Conservation (phyloP, 2,797 vertebrate species). For the Graptemys geographica region DNA sequence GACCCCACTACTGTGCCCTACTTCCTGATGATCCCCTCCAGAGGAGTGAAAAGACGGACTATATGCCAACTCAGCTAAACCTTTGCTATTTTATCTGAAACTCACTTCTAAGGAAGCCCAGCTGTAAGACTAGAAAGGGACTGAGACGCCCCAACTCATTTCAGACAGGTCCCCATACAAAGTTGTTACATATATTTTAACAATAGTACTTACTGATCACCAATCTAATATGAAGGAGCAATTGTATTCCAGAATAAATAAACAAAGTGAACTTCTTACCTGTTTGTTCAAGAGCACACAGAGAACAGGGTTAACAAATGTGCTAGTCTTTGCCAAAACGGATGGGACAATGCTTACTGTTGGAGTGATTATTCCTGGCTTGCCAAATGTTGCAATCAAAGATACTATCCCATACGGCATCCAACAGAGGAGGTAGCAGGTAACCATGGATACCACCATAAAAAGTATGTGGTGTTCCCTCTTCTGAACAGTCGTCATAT, state of each 20-base stretch:
- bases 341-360: slow-evolving; percentile 30
- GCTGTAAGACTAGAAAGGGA: not conserved
- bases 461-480: not conserved
- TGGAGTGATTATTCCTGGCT: slow-evolving; percentile 24
- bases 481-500: slow-evolving; percentile 77
- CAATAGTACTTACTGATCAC: not conserved
- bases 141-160: not conserved
- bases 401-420: not conserved
- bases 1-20: not conserved
- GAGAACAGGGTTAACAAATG: slow-evolving; percentile 40
- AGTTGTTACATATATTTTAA: not conserved
- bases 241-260: not conserved
- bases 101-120: not conserved
- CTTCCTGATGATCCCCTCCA: no score
- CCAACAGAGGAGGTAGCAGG: not conserved
- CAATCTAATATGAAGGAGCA: not conserved
- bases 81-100: not conserved
- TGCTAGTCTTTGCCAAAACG: slow-evolving; percentile 44
- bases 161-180: not conserved
- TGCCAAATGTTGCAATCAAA: slow-evolving; percentile 18
- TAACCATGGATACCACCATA: slow-evolving; percentile 42
- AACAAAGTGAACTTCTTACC: not conserved
- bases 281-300: slow-evolving; percentile 54
- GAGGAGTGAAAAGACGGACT: not conserved
- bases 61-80: not conserved